These are phyloP conservation scores for Halcyon leucocephala DNA, from an alignment of 2,797 vertebrate genomes.

Conservation along the genomic window DNA sequence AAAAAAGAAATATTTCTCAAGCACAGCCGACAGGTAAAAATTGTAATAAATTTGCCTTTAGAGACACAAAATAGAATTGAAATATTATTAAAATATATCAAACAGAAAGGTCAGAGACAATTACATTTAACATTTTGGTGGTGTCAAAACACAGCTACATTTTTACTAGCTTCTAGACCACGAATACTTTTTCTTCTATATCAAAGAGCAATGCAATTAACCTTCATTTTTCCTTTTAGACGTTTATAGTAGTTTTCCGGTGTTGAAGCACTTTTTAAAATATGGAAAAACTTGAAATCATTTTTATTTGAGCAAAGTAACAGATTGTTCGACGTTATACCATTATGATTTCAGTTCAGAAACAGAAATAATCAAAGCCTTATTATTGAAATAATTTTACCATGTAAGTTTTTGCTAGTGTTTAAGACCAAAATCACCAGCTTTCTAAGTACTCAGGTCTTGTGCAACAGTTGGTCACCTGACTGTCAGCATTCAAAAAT, in stretches of 20 bases:
- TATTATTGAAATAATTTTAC: background rate
- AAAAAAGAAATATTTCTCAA: conserved; percentile 10
- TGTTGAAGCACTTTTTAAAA: background rate
- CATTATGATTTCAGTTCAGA: background rate
- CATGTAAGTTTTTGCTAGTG: background rate
- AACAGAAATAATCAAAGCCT: background rate
- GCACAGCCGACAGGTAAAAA: background rate
- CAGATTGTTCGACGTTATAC: background rate
- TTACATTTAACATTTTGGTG: background rate
- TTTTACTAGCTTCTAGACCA: background rate
- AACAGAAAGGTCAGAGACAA: background rate
- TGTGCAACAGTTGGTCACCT: background rate
- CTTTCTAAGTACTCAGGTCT: background rate
- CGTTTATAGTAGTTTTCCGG: background rate
- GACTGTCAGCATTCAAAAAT: background rate
- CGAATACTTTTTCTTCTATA: background rate
- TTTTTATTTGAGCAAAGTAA: background rate
- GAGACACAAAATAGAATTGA: too few relatives aligned
- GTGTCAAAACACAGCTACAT: background rate
- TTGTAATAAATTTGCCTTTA: too few relatives aligned
- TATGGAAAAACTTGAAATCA: background rate
- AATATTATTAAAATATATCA: too few relatives aligned
- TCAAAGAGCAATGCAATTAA: background rate
- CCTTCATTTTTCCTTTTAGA: background rate
- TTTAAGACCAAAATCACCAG: background rate